A percentile compares a stretch with the other conserved stretches of the same genome.
phyloP scores from a whole-genome alignment of 2,888 invertebrate genomes.

The Leptopilina myrica region DNA sequence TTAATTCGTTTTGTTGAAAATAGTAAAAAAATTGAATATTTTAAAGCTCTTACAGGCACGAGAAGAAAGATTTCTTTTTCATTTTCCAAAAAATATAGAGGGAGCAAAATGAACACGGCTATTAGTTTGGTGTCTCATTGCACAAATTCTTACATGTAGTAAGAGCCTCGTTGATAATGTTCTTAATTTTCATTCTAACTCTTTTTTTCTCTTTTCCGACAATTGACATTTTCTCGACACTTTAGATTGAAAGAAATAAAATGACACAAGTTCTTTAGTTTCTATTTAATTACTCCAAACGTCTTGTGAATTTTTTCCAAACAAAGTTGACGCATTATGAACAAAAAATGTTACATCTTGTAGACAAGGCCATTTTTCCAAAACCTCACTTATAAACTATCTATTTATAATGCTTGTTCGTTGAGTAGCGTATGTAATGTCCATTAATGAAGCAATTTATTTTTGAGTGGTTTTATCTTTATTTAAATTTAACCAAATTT shows the following conservation, averaged over 20 bases:
- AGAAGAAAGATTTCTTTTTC: neutral
- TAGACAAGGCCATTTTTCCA: conserved; percentile 8
- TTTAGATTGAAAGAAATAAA: neutral
- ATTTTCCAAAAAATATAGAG: neutral
- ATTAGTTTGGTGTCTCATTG: neutral
- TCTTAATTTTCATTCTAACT: neutral
- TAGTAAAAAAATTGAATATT: neutral
- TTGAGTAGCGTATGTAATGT: neutral
- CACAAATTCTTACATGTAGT: neutral
- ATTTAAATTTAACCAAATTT: neutral
- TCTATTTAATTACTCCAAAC: neutral
- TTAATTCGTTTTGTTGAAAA: neutral
- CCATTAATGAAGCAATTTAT: neutral
- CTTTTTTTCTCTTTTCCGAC: neutral
- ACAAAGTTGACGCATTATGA: neutral
- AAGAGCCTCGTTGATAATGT: neutral
- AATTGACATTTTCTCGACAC: neutral
- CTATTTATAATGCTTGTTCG: neutral
- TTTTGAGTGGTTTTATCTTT: neutral
- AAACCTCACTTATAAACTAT: neutral
- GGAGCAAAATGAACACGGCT: neutral
- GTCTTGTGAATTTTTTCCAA: neutral
- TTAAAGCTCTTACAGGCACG: neutral
- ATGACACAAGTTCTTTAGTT: neutral
- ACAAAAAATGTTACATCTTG: conserved; percentile 2